Percentiles rank a stretch among this genome's conserved stretches.
phyloP scores from a whole-genome alignment of 2,113 vertebrate species.

The Dipodomys ordii region DNA sequence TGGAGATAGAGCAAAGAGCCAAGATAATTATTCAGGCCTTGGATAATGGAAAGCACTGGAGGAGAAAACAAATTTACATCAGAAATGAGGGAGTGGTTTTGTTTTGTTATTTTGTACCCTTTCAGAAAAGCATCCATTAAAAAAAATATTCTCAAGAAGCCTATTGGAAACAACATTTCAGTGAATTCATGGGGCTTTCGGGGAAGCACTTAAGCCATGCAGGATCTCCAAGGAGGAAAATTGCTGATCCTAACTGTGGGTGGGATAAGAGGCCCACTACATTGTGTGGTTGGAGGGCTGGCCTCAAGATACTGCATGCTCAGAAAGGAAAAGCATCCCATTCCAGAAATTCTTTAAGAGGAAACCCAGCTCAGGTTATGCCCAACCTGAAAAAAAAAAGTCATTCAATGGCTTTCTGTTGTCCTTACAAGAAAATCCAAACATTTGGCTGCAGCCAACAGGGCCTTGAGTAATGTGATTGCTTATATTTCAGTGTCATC shows the following conservation, averaged over 20 bases:
- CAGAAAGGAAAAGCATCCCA: background rate
- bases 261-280: background rate
- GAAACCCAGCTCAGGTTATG: slow-evolving; percentile 35
- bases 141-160: slow-evolving; percentile 10
- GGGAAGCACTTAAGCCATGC: background rate
- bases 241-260: background rate
- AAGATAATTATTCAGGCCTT: slow-evolving; percentile 27
- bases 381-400: background rate
- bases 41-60: slow-evolving; percentile 51
- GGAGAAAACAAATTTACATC: slow-evolving; percentile 64
- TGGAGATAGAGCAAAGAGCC: slow-evolving; percentile 48
- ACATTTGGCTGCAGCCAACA: background rate
- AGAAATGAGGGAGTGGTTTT: slow-evolving; percentile 60
- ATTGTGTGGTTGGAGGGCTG: background rate
- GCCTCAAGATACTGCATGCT: background rate
- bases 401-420: slow-evolving; percentile 15
- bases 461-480: background rate
- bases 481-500: slow-evolving; percentile 25
- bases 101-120: slow-evolving; percentile 65
- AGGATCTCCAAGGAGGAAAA: slow-evolving; percentile 40
- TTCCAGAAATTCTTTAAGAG: slow-evolving; percentile 41
- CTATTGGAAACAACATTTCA: slow-evolving; percentile 57
- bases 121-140: slow-evolving; percentile 51
- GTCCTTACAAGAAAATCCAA: background rate
- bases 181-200: slow-evolving; percentile 52